Base-by-base conservation (phyloP, 2,888 invertebrate species). In the Pristionchus maxplancki region DNA sequence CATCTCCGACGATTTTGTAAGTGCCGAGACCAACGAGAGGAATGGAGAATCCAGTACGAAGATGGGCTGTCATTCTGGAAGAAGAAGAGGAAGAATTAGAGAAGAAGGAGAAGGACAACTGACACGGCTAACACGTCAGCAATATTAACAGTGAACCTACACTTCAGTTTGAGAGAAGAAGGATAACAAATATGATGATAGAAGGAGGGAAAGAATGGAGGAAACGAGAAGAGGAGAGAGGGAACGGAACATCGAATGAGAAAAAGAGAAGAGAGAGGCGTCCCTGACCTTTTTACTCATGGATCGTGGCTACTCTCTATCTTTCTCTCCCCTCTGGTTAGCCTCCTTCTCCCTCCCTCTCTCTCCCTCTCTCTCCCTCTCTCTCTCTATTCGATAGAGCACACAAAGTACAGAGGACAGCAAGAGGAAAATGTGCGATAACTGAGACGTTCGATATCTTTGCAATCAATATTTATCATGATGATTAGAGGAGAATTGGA, bases 21-120 rank as follows among this genome's bases (percentile, higher is more conserved):
- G 94, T 94, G 82, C 94, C 94, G 53, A 94, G 91, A 15, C 94
- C 94, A 58, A 94, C 90, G 28, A 94, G 88, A 11, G 94, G 94
- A 83, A 94, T 93, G 83, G 89, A 78, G 83, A 91, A 88, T 31
- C 94, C 94, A 24, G 91, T 89, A 89, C 93, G 92, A 40, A 94
- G 89, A 50, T 88, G 37, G 17, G 85, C 40, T 50, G 53, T 31
- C 83, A 83, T 83, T 83, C 83, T 83, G 37, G 34, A 83, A 44
- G 37, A 34, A 44, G 44, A 78, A 78, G 28, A n/a, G n/a, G n/a
- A n/a, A n/a, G 40, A 67, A 34, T 34, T 34, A 62, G 78, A 28
- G 34, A 44, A 44, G 74, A 78, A 15, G 44, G 4, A 28, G 28
- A 15, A n/a, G 11, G 37, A 17, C 37, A 13, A 78, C 78, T 40